A percentile compares a stretch with the other conserved stretches of the same genome.
These are phyloP conservation scores for Apomyelois bistriatella DNA, from an alignment of 2,888 invertebrate species.

Conservation along the genomic window DNA sequence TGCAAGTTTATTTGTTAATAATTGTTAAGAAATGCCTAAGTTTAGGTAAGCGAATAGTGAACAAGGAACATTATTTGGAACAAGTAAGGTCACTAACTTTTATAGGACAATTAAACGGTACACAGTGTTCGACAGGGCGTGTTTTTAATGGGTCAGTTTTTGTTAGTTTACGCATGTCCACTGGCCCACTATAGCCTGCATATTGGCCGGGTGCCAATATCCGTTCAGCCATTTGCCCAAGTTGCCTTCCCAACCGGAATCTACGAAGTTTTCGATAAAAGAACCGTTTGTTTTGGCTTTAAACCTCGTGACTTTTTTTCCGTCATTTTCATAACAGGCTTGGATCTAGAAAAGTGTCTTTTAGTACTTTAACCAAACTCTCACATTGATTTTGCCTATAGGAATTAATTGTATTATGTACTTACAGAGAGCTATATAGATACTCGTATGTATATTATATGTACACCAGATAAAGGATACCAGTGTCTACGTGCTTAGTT, in stretches of 20 bases:
- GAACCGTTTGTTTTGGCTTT: not conserved
- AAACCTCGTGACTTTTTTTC: not conserved
- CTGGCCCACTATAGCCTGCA: slow-evolving; percentile 29
- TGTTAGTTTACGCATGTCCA: slow-evolving; percentile 43
- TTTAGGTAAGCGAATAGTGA: too few relatives aligned
- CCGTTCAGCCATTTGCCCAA: slow-evolving; percentile 36
- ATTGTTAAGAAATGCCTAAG: too few relatives aligned
- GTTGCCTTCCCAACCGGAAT: slow-evolving; percentile 19
- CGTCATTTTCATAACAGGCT: not conserved
- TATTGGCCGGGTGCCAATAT: slow-evolving; percentile 47
- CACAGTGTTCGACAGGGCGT: slow-evolving; percentile 24
- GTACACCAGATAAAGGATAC: too few relatives aligned
- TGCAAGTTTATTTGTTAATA: too few relatives aligned
- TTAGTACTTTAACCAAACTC: too few relatives aligned
- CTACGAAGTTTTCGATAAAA: not conserved
- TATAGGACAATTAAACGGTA: slow-evolving; percentile 7
- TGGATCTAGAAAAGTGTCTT: too few relatives aligned
- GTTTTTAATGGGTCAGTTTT: slow-evolving; percentile 36
- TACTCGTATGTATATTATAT: too few relatives aligned
- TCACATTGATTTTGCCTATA: too few relatives aligned
- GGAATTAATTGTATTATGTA: too few relatives aligned
- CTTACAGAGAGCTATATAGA: too few relatives aligned
- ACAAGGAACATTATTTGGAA: not conserved
- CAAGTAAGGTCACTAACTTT: not conserved
- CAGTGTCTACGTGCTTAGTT: too few relatives aligned